These are phyloP conservation scores for Scrobipalpa costella DNA, from an alignment of 2,888 invertebrate species.

Conservation along the genomic window DNA sequence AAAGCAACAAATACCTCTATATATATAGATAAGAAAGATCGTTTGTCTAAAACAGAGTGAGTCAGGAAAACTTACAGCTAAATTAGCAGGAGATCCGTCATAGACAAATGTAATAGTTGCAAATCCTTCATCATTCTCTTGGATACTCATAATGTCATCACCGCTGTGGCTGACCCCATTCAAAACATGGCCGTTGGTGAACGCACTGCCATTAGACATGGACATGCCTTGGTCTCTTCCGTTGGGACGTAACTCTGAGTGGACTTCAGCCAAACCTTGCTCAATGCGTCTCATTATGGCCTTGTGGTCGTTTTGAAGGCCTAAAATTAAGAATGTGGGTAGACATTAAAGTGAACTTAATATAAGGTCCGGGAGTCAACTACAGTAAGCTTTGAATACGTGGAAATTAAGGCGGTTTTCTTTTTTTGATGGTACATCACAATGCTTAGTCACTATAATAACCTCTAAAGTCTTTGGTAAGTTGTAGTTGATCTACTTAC, in stretches of 20 bases:
- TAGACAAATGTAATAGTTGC: slow-evolving; percentile 87
- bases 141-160: slow-evolving; percentile 29
- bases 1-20: no score
- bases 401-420: background rate
- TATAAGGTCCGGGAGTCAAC: no score
- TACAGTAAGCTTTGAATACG: background rate
- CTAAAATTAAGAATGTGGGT: slow-evolving; percentile 64
- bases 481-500: slow-evolving; percentile 77
- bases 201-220: slow-evolving; percentile 14
- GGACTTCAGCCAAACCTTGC: slow-evolving; percentile 84
- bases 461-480: slow-evolving; percentile 1
- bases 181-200: slow-evolving; percentile 33
- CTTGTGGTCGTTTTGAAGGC: slow-evolving; percentile 94
- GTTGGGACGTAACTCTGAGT: slow-evolving; percentile 59
- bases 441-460: slow-evolving; percentile 16
- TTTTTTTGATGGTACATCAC: background rate
- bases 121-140: slow-evolving; percentile 68
- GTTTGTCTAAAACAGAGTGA: background rate
- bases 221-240: slow-evolving; percentile 21
- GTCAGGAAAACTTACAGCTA: slow-evolving; percentile 41
- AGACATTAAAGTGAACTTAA: no score
- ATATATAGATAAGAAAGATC: no score
- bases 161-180: slow-evolving; percentile 32
- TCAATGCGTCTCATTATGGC: slow-evolving; percentile 92
- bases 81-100: slow-evolving; percentile 90